Evolutionary conservation across 2,888 invertebrate species (phyloP).

Genomic region (Drosophila acutilabella): DNA sequence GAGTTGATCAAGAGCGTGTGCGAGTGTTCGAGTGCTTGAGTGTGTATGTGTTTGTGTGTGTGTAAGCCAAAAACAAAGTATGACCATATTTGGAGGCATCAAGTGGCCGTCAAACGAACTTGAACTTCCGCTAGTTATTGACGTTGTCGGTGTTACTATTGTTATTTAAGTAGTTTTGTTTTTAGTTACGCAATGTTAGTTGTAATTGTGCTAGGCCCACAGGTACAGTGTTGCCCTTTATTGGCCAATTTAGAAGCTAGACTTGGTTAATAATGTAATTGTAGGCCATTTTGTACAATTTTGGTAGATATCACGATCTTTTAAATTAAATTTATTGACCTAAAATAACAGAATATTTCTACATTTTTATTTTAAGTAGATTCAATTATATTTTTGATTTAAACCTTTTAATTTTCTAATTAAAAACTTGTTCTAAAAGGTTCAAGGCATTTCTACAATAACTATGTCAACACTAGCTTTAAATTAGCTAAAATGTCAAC

Average conservation of each 20-base stretch:
- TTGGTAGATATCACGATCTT: too few species aligned
- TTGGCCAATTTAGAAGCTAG: neutral
- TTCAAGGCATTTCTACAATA: too few species aligned
- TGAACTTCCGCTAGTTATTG: conserved; percentile 68
- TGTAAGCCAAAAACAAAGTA: conserved; percentile 25
- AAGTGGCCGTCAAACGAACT: conserved; percentile 67
- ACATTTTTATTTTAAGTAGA: too few species aligned
- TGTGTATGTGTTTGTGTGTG: too few species aligned
- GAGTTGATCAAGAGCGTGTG: neutral
- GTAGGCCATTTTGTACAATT: too few species aligned
- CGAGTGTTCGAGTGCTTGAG: conserved; percentile 11
- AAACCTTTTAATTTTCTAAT: too few species aligned
- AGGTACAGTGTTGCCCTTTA: conserved; percentile 15
- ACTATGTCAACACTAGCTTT: too few species aligned
- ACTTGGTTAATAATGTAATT: neutral
- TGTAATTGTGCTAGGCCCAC: conserved; percentile 20
- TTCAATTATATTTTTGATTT: too few species aligned
- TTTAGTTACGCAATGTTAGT: conserved; percentile 21
- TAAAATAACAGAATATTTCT: too few species aligned
- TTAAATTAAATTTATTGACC: too few species aligned
- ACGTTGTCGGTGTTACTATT: conserved; percentile 8
- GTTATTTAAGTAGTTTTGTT: neutral
- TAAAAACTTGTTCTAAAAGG: too few species aligned
- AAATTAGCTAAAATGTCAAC: too few species aligned
- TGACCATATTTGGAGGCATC: conserved; percentile 60